phyloP scores from a whole-genome alignment of 2,113 vertebrate species.

The Garra rufa region DNA sequence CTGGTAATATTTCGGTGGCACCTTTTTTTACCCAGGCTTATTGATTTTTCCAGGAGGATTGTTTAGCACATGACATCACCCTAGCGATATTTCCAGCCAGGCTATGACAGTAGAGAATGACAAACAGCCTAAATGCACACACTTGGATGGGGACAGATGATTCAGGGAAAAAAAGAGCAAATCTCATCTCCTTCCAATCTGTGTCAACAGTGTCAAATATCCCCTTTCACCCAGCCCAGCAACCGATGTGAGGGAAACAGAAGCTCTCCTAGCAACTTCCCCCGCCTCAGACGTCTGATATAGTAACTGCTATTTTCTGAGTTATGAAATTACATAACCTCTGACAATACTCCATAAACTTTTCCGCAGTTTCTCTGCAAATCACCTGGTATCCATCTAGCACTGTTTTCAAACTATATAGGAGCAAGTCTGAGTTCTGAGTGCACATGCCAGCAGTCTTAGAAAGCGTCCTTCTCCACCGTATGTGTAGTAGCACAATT shows the following conservation, averaged over 20 bases:
- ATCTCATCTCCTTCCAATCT: slow-evolving; percentile 24
- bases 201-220: slow-evolving; percentile 37
- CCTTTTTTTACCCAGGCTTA: slow-evolving; percentile 30
- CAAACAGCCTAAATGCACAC: slow-evolving; percentile 35
- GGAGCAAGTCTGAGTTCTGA: slow-evolving; percentile 21
- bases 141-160: slow-evolving; percentile 31
- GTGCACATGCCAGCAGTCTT: slow-evolving; percentile 11
- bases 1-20: slow-evolving; percentile 3
- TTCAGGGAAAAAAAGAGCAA: slow-evolving; percentile 11
- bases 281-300: slow-evolving; percentile 14
- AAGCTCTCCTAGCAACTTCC: slow-evolving; percentile 21
- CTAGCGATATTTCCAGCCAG: slow-evolving; percentile 17
- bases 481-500: background rate
- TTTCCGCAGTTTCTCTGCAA: slow-evolving; percentile 5
- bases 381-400: slow-evolving; percentile 7
- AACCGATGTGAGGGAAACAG: slow-evolving; percentile 25
- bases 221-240: background rate
- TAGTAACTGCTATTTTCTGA: slow-evolving; percentile 19
- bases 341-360: background rate
- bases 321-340: slow-evolving; percentile 31
- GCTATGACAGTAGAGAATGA: slow-evolving; percentile 18
- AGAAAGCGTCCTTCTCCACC: background rate
- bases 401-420: background rate
- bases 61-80: slow-evolving; percentile 12
- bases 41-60: slow-evolving; percentile 19